Conservation (phyloP, 2,797 vertebrate species). For the Sciurus carolinensis region DNA sequence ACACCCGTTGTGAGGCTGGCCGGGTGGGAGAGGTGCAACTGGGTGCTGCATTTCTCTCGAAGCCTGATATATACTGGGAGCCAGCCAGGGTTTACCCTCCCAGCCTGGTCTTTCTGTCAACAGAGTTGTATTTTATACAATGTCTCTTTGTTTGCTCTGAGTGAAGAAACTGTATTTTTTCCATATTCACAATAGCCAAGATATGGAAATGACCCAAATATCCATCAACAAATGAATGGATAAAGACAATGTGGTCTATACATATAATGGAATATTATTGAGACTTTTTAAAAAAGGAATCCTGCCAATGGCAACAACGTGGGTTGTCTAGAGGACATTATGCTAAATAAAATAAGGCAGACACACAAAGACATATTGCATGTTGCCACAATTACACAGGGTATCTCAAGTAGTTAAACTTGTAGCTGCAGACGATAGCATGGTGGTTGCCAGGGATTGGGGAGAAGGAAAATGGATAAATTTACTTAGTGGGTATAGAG, state of each 20-base stretch:
- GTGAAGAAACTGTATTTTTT: constrained; percentile 25
- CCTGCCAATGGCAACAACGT: background rate
- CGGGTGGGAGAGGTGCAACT: background rate
- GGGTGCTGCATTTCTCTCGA: fast-evolving
- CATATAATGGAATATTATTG: background rate
- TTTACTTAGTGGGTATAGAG: background rate
- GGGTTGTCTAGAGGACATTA: background rate
- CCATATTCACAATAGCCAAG: background rate
- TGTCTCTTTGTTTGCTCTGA: constrained; percentile 4
- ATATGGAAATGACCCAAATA: background rate
- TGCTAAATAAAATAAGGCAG: background rate
- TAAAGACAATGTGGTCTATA: background rate
- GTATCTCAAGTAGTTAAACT: background rate
- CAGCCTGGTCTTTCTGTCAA: background rate
- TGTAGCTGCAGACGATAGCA: background rate
- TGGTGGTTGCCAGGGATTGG: too few relatives aligned
- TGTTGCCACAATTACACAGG: background rate
- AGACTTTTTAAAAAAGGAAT: background rate
- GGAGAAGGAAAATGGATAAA: background rate
- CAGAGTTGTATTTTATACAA: background rate
- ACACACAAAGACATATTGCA: background rate
- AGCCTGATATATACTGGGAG: background rate
- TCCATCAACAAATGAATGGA: background rate
- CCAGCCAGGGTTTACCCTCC: background rate
- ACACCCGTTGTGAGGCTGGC: background rate